phyloP scores from a whole-genome alignment of 1,140 invertebrate genomes.

The Drusus annulatus region DNA sequence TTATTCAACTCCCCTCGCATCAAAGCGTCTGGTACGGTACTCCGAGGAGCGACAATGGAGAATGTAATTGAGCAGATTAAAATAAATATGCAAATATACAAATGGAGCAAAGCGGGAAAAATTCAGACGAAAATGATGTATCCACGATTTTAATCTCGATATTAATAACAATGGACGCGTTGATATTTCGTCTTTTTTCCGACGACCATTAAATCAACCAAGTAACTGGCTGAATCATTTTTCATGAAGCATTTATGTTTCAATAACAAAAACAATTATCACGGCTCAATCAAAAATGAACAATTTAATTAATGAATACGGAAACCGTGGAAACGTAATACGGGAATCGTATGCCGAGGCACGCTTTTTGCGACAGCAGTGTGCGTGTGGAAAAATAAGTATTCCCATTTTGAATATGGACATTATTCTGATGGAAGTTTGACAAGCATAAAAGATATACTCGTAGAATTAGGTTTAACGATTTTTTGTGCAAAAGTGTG shows the following conservation, averaged over 20 bases:
- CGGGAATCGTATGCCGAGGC: conserved; percentile 4
- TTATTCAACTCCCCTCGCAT: conserved; percentile 12
- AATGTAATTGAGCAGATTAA: conserved; percentile 15
- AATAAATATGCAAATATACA: conserved; percentile 33
- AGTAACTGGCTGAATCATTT: background rate
- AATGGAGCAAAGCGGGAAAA: background rate
- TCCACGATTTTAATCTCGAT: background rate
- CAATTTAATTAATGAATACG: no score
- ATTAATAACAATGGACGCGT: conserved; percentile 7
- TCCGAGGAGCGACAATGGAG: no score
- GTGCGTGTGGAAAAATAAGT: background rate
- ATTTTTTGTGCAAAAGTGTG: no score
- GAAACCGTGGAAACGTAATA: background rate
- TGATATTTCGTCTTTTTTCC: no score
- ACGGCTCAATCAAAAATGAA: no score
- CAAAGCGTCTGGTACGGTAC: background rate
- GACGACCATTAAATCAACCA: background rate
- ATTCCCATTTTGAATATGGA: no score
- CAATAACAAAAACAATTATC: no score
- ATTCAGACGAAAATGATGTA: background rate
- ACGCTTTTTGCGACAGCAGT: background rate
- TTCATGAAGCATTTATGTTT: no score
- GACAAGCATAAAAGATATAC: no score
- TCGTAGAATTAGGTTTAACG: no score
- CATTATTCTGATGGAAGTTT: no score